Evolutionary conservation across 2,797 vertebrate species (phyloP).

Genomic region (Sebastes flavidus): DNA sequence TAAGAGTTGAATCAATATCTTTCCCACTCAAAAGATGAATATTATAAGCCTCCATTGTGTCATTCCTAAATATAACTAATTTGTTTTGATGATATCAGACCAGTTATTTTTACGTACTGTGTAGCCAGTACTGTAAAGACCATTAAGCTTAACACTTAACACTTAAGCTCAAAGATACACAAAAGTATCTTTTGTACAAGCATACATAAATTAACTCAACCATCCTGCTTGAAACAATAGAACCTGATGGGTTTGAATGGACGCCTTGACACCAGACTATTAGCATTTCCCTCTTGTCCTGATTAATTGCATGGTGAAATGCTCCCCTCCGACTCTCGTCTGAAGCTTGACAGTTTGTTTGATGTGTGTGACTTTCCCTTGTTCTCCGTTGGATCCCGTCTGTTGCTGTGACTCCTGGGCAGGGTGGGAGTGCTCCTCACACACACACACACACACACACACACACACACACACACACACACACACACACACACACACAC

Average conservation of each 20-base stretch:
- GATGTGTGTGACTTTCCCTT: conserved; percentile 71
- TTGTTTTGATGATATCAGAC: not conserved
- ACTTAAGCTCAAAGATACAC: not conserved
- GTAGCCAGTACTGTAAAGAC: not conserved
- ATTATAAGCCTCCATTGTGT: not conserved
- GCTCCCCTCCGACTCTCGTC: conserved; percentile 46
- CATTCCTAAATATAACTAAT: not conserved
- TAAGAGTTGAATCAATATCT: not conserved
- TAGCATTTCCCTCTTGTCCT: conserved; percentile 46
- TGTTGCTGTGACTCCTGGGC: conserved; percentile 35
- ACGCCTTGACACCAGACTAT: conserved; percentile 41
- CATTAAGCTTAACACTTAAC: not conserved
- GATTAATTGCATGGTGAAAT: conserved; percentile 60
- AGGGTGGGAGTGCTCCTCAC: conserved; percentile 7
- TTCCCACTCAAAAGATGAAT: not conserved
- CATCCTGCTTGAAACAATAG: conserved; percentile 29
- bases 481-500: not conserved
- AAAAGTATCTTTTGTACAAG: conserved; percentile 1
- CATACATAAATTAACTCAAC: conserved; percentile 31
- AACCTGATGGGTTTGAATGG: conserved; percentile 41
- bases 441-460: not conserved
- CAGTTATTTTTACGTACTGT: not conserved
- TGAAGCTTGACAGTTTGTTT: conserved; percentile 64
- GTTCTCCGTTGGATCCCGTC: conserved; percentile 60
- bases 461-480: not conserved